Evolutionary conservation across 2,888 invertebrate genomes (phyloP), one percentile per base, ranked within the genome.

Genomic region (Rosalia funebris): DNA sequence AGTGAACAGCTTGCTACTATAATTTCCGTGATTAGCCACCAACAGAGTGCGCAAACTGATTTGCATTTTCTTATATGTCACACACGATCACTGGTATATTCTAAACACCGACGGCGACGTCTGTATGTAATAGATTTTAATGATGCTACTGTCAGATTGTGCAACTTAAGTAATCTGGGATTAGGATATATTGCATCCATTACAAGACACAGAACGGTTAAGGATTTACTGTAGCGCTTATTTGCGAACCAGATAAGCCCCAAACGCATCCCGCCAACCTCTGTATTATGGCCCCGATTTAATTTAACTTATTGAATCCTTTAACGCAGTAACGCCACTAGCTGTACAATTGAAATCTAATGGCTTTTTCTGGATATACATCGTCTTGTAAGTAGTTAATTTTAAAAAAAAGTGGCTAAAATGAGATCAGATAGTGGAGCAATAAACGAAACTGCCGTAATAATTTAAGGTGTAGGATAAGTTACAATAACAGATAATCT

Each of bases 131-230:
- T 71, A 69, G 71, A 70, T 70, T 71, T 65, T 69, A 69, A 69
- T 67, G 66, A 71, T 68, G 70, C 64, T 66, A 65, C 55, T 53
- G 54, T 44, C 63, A 62, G 63, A 65, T 63, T 70, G 68, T 66
- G 69, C 70, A 60, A 63, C 65, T 65, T 63, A 65, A 65, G 70
- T 71, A 68, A 71, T 71, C 71, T 66, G n/a, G 66, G 69, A 65
- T 71, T 68, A 71, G 64, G 65, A 57, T 65, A 70, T 65, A 71
- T 70, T 71, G 66, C 69, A 68, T 66, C 71, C 65, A 71, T 69
- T 71, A 71, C 68, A 70, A 65, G 63, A 68, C 69, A 66, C 66
- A 69, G 67, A 65, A 70, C 59, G 66, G 60, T 64, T 55, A 59
- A 46, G 66, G 66, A 68, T 70, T 68, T 63, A 61, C 58, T 63